A percentile compares a stretch with the other conserved stretches of the same genome.
Evolutionary conservation across 2,797 vertebrate genomes (phyloP).

Genomic region (Cyclura pinguis): DNA sequence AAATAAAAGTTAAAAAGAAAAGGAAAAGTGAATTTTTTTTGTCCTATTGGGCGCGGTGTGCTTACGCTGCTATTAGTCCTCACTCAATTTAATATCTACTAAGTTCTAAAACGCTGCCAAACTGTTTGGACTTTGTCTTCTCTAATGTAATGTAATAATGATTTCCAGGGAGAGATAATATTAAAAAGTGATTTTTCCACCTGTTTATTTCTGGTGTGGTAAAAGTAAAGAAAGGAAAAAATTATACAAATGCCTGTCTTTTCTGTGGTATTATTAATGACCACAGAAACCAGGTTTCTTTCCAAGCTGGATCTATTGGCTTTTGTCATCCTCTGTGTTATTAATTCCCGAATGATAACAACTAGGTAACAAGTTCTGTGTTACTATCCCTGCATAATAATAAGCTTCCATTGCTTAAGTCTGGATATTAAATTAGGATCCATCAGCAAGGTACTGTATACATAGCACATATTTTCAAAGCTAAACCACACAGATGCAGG

Average conservation of each 20-base stretch:
- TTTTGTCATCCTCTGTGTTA: neutral
- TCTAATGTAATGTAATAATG: neutral
- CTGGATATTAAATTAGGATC: neutral
- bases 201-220: neutral
- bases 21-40: neutral
- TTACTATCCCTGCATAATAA: neutral
- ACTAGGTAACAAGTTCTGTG: neutral
- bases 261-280: neutral
- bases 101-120: neutral
- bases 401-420: neutral
- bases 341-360: neutral
- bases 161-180: neutral
- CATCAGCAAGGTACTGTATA: neutral
- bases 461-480: neutral
- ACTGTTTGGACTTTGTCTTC: neutral
- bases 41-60: neutral
- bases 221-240: neutral
- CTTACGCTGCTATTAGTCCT: neutral
- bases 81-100: neutral
- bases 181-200: neutral
- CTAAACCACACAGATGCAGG: neutral
- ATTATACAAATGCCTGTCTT: neutral
- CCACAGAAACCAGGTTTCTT: neutral
- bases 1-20: neutral
- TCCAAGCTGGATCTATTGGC: neutral